Evolutionary conservation across 2,797 vertebrate genomes (phyloP), one percentile per base, ranked within the genome.

Genomic region (Coreius guichenoti): DNA sequence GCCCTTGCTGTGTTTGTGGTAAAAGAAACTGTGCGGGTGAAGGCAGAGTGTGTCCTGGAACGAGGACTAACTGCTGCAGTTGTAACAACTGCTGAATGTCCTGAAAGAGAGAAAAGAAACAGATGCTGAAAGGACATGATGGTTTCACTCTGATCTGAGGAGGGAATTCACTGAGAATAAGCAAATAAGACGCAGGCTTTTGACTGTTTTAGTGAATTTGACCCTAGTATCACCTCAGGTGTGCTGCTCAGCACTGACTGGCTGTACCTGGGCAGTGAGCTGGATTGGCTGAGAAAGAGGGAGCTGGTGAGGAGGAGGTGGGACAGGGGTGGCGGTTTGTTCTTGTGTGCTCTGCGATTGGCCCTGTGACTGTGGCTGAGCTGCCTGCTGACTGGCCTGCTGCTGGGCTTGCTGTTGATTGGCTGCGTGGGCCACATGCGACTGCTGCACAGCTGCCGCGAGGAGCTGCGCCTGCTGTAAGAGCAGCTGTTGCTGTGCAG

Each of bases 31-130:
- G 97, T 91, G 96, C 95, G 58, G 96, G 95, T 58, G 97, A 95
- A 36, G 95, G 95, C 84, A 98, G 94, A 70, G 94, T 91, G 89
- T 98, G 97, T 67, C 97, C 97, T 0, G 97, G 97, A 61, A 98
- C 96, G 56, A 98, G 93, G 84, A 98, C 96, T 90, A 98, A 89
- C 93, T 98, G 97, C 92, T 98, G 97, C 81, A 98, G 95, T 93
- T 98, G 97, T 87, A 98, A 93, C 89, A 98, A 90, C 93, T 98
- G 97, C 93, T 98, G 97, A 90, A 98, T 97, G 92, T 98, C 97
- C 97, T 98, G 90, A 76, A 81, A 54, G 75, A 83, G 47, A 63
- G 9, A 36, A 81, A 45, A 87, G 61, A 45, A 47, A 81, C 39
- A 75, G 36, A 76, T 21, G 33, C 47, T 47, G 23, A 86, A 65